A percentile compares a stretch with the other conserved stretches of the same genome.
These are phyloP conservation scores for Pipra filicauda DNA, from an alignment of 2,113 vertebrate genomes.

Conservation along the genomic window DNA sequence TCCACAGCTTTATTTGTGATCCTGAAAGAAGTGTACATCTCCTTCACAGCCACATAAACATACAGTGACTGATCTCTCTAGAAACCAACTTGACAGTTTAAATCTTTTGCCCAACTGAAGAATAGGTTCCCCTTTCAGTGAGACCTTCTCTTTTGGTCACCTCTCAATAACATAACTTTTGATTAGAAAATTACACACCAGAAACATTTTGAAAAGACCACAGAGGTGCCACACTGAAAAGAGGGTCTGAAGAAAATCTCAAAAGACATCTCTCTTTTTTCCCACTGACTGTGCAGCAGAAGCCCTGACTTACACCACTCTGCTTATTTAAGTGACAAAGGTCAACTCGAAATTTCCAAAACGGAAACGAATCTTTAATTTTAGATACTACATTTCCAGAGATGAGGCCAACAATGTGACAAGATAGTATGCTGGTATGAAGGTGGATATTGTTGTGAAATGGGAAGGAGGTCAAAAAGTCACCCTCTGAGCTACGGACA, in stretches of 20 bases:
- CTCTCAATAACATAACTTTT: not conserved
- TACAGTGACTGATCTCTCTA: not conserved
- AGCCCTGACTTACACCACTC: constrained; percentile 19
- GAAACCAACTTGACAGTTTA: not conserved
- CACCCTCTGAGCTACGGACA: not conserved
- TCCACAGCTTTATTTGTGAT: not conserved
- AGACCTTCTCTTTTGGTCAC: not conserved
- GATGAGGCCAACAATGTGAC: constrained; percentile 57
- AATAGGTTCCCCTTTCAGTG: not conserved
- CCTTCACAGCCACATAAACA: not conserved
- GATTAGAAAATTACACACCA: not conserved
- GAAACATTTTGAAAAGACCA: not conserved
- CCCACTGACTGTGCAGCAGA: not conserved
- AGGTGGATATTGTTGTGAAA: constrained; percentile 5
- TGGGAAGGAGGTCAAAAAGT: constrained; percentile 34
- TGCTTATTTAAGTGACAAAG: constrained; percentile 48
- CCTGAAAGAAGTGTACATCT: not conserved
- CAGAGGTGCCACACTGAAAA: not conserved
- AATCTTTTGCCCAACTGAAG: not conserved
- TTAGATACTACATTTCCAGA: constrained; percentile 72
- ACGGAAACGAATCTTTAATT: constrained; percentile 68
- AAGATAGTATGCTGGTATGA: not conserved
- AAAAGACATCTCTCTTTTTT: not conserved
- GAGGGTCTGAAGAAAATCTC: not conserved
- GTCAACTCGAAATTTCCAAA: constrained; percentile 69